Evolutionary conservation across 2,113 vertebrate genomes (phyloP).

Genomic region (Otocyon megalotis): DNA sequence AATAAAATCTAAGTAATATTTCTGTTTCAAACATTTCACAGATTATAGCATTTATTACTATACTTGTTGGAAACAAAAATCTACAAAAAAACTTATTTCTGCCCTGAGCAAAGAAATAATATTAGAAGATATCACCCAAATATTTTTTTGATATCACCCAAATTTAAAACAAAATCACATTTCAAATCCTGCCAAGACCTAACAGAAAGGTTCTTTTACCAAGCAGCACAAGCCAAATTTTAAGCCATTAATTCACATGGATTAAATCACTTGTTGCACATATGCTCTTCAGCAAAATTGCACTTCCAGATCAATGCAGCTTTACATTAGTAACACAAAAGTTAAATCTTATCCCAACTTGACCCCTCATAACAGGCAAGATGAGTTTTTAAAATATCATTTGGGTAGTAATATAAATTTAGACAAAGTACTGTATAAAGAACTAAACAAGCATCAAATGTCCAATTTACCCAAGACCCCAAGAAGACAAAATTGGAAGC

Average conservation of each 20-base stretch:
- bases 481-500: not conserved
- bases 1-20: not conserved
- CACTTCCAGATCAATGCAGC: slow-evolving; percentile 61
- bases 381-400: not conserved
- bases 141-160: not conserved
- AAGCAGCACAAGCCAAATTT: slow-evolving; percentile 67
- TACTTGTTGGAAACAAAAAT: slow-evolving; percentile 3
- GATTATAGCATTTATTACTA: not conserved
- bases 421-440: not conserved
- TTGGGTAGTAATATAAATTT: not conserved
- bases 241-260: slow-evolving; percentile 73
- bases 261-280: slow-evolving; percentile 79
- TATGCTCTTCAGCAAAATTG: slow-evolving; percentile 59
- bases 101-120: slow-evolving; percentile 31
- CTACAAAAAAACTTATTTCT: slow-evolving; percentile 14
- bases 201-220: slow-evolving; percentile 67
- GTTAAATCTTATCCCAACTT: not conserved
- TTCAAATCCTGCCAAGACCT: slow-evolving; percentile 55
- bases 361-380: not conserved
- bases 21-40: slow-evolving; percentile 20
- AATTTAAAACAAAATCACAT: slow-evolving; percentile 51
- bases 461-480: not conserved
- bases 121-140: slow-evolving; percentile 37
- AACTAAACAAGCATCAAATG: not conserved
- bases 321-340: slow-evolving; percentile 39